Conservation (phyloP, 2,888 invertebrate genomes). For the Lymantria monacha region DNA sequence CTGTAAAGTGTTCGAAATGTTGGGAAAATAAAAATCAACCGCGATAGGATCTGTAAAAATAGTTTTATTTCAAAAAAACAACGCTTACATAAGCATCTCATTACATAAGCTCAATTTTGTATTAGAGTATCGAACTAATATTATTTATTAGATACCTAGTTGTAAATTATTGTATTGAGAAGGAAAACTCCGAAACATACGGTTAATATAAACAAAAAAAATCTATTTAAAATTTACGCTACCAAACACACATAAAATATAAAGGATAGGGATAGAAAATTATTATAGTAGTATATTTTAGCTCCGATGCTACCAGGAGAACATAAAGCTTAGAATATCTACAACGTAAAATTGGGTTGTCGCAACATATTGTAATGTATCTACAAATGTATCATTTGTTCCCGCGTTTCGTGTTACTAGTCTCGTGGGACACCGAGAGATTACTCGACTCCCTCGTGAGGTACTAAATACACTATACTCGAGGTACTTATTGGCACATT, state of each 20-base stretch:
- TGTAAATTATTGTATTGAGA: no score
- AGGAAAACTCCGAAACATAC: no score
- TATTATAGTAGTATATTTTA: not conserved
- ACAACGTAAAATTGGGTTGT: conserved; percentile 16
- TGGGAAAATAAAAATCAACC: no score
- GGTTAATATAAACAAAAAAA: no score
- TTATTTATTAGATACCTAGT: no score
- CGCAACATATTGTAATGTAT: conserved; percentile 53
- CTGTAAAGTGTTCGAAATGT: no score
- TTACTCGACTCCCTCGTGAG: conserved; percentile 37
- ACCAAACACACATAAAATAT: not conserved
- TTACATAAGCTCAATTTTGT: no score
- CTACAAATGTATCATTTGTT: conserved; percentile 67
- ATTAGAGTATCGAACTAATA: no score
- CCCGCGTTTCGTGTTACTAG: conserved; percentile 57
- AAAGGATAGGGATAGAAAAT: not conserved
- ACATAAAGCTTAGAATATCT: not conserved
- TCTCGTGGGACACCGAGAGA: conserved; percentile 49
- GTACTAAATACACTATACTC: conserved; percentile 28
- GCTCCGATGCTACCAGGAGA: not conserved
- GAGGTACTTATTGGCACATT: conserved; percentile 18
- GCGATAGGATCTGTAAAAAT: no score
- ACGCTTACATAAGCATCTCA: no score
- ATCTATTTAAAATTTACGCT: not conserved
- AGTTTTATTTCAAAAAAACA: no score